Evolutionary conservation across 2,113 vertebrate genomes (phyloP).

Genomic region (Malurus melanocephalus): DNA sequence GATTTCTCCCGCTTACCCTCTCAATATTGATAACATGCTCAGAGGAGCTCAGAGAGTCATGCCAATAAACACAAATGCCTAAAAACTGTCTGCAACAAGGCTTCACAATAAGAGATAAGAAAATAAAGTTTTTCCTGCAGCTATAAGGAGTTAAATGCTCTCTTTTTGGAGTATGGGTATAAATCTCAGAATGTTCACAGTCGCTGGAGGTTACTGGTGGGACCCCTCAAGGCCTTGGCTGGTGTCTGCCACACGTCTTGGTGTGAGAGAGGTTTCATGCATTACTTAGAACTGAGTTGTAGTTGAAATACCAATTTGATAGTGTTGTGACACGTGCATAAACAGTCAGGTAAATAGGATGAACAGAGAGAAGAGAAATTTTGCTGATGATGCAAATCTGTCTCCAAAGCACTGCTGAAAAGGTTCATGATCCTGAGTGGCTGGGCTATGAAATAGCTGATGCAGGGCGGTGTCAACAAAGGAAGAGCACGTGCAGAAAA

Average conservation of each 20-base stretch:
- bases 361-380: neutral
- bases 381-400: neutral
- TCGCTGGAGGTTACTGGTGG: neutral
- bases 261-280: neutral
- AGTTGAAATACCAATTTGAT: neutral
- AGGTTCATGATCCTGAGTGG: neutral
- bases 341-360: neutral
- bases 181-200: neutral
- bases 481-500: neutral
- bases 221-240: neutral
- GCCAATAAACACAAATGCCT: constrained; percentile 1
- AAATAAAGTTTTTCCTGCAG: neutral
- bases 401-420: neutral
- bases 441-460: neutral
- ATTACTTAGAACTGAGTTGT: neutral
- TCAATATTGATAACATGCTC: neutral
- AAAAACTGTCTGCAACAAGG: constrained; percentile 6
- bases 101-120: neutral
- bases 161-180: neutral
- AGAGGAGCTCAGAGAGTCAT: neutral
- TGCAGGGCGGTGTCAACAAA: neutral
- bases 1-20: neutral
- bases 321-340: neutral
- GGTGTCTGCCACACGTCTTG: neutral
- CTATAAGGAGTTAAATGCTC: neutral